Evolutionary conservation across 1,140 invertebrate genomes (phyloP).

Genomic region (Ceratina australensis): DNA sequence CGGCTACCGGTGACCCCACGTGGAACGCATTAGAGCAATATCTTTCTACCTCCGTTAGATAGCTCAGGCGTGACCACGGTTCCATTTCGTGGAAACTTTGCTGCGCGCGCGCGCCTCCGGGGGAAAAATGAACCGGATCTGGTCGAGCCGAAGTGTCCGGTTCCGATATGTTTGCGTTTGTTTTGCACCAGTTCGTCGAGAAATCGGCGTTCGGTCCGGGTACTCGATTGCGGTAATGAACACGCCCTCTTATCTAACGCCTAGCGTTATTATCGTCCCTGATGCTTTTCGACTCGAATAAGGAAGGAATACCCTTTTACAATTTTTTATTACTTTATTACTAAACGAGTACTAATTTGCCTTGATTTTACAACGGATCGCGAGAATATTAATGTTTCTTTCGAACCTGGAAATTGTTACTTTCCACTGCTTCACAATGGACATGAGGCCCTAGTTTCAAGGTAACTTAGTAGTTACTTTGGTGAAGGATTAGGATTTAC

Average conservation of each 20-base stretch:
- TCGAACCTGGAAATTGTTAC: too few relatives aligned
- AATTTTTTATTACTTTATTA: too few relatives aligned
- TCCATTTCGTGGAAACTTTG: constrained; percentile 61
- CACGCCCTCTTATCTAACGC: constrained; percentile 4
- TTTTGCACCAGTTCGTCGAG: constrained; percentile 4
- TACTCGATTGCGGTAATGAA: neutral
- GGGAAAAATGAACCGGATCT: constrained; percentile 59
- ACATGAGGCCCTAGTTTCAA: too few relatives aligned
- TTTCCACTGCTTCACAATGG: too few relatives aligned
- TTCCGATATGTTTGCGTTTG: constrained; percentile 43
- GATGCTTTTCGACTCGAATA: neutral
- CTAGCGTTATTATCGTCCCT: too few relatives aligned
- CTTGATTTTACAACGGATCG: too few relatives aligned
- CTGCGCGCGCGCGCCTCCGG: constrained; percentile 2
- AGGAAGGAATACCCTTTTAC: too few relatives aligned
- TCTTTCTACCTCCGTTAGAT: constrained; percentile 62
- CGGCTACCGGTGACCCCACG: constrained; percentile 64
- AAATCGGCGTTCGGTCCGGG: constrained; percentile 1
- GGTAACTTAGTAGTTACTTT: too few relatives aligned
- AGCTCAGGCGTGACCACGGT: constrained; percentile 63
- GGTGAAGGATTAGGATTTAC: too few relatives aligned
- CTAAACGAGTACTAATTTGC: too few relatives aligned
- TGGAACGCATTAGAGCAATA: constrained; percentile 64
- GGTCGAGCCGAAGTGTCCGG: constrained; percentile 49
- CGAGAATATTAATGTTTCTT: too few relatives aligned